These are phyloP conservation scores for Sphyrna mokarran DNA, from an alignment of 2,113 vertebrate species.

Conservation along the genomic window DNA sequence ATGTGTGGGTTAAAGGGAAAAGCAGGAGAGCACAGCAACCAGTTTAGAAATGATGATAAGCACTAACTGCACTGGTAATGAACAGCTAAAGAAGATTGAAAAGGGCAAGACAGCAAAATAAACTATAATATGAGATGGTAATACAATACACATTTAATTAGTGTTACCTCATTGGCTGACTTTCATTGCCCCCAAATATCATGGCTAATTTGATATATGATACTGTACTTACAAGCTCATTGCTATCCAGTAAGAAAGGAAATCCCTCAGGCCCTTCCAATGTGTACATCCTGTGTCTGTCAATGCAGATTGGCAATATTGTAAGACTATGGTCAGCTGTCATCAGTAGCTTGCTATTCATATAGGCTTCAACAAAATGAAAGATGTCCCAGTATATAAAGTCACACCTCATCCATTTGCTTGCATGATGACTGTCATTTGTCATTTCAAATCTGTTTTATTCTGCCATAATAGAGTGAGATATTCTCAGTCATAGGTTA, in stretches of 20 bases:
- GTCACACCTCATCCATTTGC: slow-evolving; percentile 54
- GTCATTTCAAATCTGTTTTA: slow-evolving; percentile 42
- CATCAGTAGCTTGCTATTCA: slow-evolving; percentile 47
- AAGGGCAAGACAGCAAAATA: neutral
- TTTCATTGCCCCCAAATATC: neutral
- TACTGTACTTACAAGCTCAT: slow-evolving; percentile 12
- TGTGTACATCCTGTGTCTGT: slow-evolving; percentile 23
- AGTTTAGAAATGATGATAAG: neutral
- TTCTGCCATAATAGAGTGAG: neutral
- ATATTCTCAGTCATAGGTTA: neutral
- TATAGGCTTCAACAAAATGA: slow-evolving; percentile 42
- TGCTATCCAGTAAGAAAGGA: slow-evolving; percentile 13
- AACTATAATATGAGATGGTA: neutral
- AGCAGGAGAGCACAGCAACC: neutral
- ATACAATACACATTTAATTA: neutral
- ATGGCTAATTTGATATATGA: neutral
- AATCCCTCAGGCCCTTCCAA: slow-evolving; percentile 21
- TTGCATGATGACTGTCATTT: slow-evolving; percentile 49
- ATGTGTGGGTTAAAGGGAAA: neutral
- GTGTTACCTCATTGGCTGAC: neutral
- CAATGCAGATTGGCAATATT: slow-evolving; percentile 44
- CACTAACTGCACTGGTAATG: neutral
- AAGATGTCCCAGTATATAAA: slow-evolving; percentile 49
- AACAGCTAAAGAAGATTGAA: neutral
- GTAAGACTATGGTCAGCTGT: slow-evolving; percentile 57